Evolutionary conservation across 1,140 invertebrate species (phyloP).

Genomic region (Lepidurus apus): DNA sequence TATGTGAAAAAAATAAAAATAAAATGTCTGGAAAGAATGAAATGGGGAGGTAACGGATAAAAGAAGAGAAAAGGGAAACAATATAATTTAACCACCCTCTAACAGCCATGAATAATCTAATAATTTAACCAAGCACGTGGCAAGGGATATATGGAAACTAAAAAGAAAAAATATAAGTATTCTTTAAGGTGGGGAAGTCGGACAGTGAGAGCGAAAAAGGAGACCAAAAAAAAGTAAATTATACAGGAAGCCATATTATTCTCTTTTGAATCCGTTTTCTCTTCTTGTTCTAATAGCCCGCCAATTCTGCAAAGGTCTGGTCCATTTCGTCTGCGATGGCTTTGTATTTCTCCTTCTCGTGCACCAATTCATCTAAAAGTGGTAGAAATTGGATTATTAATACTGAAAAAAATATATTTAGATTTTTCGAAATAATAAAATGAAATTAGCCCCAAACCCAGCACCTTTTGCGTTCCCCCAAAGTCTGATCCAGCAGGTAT

Average conservation of each 20-base stretch:
- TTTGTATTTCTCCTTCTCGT: slow-evolving; percentile 97
- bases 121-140: slow-evolving; percentile 16
- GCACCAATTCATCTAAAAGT: slow-evolving; percentile 81
- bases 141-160: not conserved
- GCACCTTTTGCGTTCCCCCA: not conserved
- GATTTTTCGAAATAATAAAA: slow-evolving; percentile 22
- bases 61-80: not conserved
- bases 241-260: slow-evolving; percentile 10
- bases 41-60: not conserved
- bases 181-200: not conserved
- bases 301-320: slow-evolving; percentile 88
- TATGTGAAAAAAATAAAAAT: not conserved
- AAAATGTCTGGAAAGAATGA: not conserved
- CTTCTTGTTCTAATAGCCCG: slow-evolving; percentile 67
- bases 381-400: too few relatives aligned
- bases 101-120: slow-evolving; percentile 16
- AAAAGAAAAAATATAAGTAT: not conserved
- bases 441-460: not conserved
- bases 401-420: too few relatives aligned
- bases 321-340: slow-evolving; percentile 95
- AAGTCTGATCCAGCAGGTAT: slow-evolving; percentile 24
- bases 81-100: slow-evolving; percentile 15
- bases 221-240: not conserved
- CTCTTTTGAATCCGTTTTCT: not conserved
- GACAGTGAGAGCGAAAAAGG: slow-evolving; percentile 2